phyloP scores from a whole-genome alignment of 2,797 vertebrate species.

The Lagodon rhomboides region DNA sequence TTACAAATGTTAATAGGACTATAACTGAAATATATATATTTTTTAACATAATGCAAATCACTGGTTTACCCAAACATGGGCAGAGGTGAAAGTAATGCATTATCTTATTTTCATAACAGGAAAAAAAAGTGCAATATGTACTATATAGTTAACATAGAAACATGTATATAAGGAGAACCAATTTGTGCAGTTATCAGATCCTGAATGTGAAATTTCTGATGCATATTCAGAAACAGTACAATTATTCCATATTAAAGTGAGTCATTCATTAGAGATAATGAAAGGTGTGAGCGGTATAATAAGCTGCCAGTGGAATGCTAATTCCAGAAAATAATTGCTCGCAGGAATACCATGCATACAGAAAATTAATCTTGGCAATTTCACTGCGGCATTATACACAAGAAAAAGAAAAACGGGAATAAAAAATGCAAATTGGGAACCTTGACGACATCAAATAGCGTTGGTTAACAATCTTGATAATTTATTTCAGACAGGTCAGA shows the following conservation, averaged over 20 bases:
- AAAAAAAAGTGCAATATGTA: conserved; percentile 14
- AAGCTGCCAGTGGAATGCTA: conserved; percentile 57
- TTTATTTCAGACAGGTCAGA: conserved; percentile 61
- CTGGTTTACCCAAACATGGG: not conserved
- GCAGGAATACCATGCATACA: conserved; percentile 40
- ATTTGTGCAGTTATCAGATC: conserved; percentile 13
- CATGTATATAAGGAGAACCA: not conserved
- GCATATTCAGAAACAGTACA: conserved; percentile 38
- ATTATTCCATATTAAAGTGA: conserved; percentile 47
- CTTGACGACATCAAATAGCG: conserved; percentile 40
- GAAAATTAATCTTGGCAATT: conserved; percentile 53
- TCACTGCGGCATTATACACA: conserved; percentile 30
- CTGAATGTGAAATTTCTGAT: conserved; percentile 25
- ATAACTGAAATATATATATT: not conserved
- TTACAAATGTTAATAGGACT: not conserved
- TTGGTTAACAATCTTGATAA: conserved; percentile 51
- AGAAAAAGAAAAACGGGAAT: conserved; percentile 48
- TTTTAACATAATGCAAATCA: not conserved
- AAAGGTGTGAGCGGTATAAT: conserved; percentile 65
- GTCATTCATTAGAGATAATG: conserved; percentile 69
- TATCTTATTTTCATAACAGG: not conserved
- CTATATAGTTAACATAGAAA: conserved; percentile 18
- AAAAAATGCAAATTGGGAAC: conserved; percentile 51
- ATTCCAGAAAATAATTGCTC: conserved; percentile 64
- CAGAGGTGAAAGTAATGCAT: not conserved